Percentiles rank a stretch among this genome's conserved stretches.
Evolutionary conservation across 2,797 vertebrate species (phyloP).

Genomic region (Hippopotamyrus pictus): DNA sequence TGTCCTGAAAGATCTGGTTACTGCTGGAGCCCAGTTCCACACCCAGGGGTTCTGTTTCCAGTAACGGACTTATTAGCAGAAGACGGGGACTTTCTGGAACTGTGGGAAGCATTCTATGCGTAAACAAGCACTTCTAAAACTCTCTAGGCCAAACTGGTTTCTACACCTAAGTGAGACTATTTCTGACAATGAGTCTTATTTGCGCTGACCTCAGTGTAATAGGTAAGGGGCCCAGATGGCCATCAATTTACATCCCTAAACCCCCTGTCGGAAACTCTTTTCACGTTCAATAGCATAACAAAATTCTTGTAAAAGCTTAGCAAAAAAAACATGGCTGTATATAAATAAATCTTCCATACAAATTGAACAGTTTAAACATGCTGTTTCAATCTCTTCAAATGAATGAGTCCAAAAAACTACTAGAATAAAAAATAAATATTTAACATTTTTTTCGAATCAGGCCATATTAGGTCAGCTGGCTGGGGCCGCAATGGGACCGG

Average conservation of each 20-base stretch:
- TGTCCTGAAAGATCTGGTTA: not conserved
- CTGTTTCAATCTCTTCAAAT: slow-evolving; percentile 4
- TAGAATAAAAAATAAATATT: not conserved
- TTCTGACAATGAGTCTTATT: not conserved
- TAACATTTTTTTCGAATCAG: not conserved
- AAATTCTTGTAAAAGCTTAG: not conserved
- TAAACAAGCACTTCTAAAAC: not conserved
- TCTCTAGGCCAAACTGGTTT: not conserved
- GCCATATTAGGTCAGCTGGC: not conserved
- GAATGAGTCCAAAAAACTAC: not conserved
- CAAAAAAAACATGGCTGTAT: not conserved
- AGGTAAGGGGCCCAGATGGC: not conserved
- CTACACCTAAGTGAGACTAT: not conserved
- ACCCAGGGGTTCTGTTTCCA: not conserved
- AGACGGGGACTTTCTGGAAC: not conserved
- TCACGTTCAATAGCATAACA: not conserved
- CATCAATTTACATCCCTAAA: not conserved
- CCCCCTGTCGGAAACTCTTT: not conserved
- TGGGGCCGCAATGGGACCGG: not conserved
- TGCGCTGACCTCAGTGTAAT: not conserved
- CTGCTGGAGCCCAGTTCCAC: not conserved
- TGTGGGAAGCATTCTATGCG: not conserved
- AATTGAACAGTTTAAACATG: not conserved
- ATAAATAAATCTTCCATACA: not conserved
- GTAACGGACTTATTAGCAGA: not conserved